Base-by-base conservation (phyloP, 2,113 vertebrate species). In the Colius striatus region DNA sequence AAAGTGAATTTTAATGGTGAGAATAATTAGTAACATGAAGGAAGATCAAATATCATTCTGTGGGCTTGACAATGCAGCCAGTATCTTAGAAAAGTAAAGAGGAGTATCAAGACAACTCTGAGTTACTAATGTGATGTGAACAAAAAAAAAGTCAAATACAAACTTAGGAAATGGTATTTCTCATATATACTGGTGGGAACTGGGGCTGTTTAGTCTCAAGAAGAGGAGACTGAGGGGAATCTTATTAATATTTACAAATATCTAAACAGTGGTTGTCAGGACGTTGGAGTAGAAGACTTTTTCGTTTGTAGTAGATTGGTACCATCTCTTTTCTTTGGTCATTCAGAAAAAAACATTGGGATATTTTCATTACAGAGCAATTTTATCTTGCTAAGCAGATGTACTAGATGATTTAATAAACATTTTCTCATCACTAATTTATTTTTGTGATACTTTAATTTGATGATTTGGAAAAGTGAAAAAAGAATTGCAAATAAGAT, bases 401-500 rank as follows among this genome's bases (percentile, higher is more conserved):
- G 55, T 74, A 77, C 32, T 90, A 57, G 55, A 71, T 67, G 51
- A 58, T 82, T 55, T 92, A 89, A 87, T 67, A 55, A 79, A 41
- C 21, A 74, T 80, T 83, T 86, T 84, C 79, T 92, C 43, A 55
- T 58, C 18, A 26, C 63, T 88, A 55, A 87, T 91, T 93, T 70
- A 9, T 91, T 86, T 82, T 55, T 55, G 67, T 57, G 34, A 38
- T 80, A 36, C 47, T 85, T 83, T 76, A 85, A 73, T 95, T 47
- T 90, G 89, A 18, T 88, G 67, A 62, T 94, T 86, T 95, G 63
- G 55, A 90, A 93, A 95, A 93, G n/a, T 92, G 72, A 74, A 91
- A 94, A 85, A 48, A 85, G 50, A 83, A 86, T 80, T 95, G 55
- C 63, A 90, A 90, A 76, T 43, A 91, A 83, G 54, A 75, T 74